These are phyloP conservation scores for Sebastes cheni DNA, from an alignment of 2,797 vertebrate species.

Conservation along the genomic window DNA sequence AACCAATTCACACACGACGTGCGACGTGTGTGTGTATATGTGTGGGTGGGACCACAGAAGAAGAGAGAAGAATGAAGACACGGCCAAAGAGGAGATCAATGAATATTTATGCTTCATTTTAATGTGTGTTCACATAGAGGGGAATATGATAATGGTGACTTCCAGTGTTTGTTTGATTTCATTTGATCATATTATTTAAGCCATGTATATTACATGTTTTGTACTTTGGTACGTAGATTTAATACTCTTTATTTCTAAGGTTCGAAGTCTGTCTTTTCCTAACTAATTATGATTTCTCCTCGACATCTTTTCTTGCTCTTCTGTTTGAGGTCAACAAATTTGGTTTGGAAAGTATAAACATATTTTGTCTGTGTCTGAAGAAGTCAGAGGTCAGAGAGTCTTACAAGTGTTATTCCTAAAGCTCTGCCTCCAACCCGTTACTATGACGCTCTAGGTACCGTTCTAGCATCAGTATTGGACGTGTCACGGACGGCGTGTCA, in stretches of 20 bases:
- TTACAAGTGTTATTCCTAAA: background rate
- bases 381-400: background rate
- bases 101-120: slow-evolving; percentile 10
- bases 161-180: background rate
- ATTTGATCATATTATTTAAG: background rate
- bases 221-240: background rate
- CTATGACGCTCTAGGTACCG: too few relatives aligned
- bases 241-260: background rate
- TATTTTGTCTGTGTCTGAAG: background rate
- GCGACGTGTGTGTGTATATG: background rate
- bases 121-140: background rate
- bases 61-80: background rate
- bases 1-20: background rate
- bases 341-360: background rate
- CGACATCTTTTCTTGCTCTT: background rate
- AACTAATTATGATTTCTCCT: background rate
- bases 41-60: background rate
- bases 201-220: background rate
- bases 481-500: too few relatives aligned
- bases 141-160: background rate
- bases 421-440: background rate
- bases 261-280: background rate
- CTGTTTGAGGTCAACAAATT: background rate
- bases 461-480: too few relatives aligned
- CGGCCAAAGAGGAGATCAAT: background rate